Evolutionary conservation across 1,140 invertebrate species (phyloP), one percentile per base, ranked within the genome.

Genomic region (Polyergus mexicanus): DNA sequence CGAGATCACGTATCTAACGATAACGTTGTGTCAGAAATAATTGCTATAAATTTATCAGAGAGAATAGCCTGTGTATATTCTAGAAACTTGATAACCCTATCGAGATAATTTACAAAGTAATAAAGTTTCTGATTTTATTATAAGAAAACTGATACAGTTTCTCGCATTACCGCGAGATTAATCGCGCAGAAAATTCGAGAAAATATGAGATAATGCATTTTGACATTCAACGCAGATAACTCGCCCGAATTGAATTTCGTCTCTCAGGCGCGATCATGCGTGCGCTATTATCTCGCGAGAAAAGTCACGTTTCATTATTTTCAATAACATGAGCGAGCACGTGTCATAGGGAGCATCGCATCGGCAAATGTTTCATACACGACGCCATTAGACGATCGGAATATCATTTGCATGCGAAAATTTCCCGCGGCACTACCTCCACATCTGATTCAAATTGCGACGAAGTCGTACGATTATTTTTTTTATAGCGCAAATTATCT

Each of bases 221-320:
- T 80, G 25, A 56, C 44, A 47, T n/a, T 44, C 25, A 6, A 47
- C 25, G 32, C 38, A 68, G 65, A 35, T 25, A 25, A 7, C n/a
- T 28, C 19, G 11, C 13, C 38, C 38, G 44, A 62, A 44, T 28
- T 25, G 32, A 32, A 78, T 54, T 28, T n/a, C 41, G 28, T 51
- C n/a, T 76, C 56, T 75, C 5, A 35, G 22, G 32, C 47, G 63
- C 47, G 51, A 65, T 66, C 28, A 54, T 19, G 35, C 78, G 78
- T 83, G 54, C 19, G 54, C 6, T 81, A 72, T 81, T 81, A 72
- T 81, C 54, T 41, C 54, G 28, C 25, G 0, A 25, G 4, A 25
- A 7, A 60, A 44, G 68, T 72, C 54, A 74, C 78, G 54, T 74
- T 74, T 74, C 51, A 19, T 74, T 81, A 32, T 72, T 60, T 68